Base-by-base conservation (phyloP, 2,113 vertebrate species). In the Nycticebus coucang region DNA sequence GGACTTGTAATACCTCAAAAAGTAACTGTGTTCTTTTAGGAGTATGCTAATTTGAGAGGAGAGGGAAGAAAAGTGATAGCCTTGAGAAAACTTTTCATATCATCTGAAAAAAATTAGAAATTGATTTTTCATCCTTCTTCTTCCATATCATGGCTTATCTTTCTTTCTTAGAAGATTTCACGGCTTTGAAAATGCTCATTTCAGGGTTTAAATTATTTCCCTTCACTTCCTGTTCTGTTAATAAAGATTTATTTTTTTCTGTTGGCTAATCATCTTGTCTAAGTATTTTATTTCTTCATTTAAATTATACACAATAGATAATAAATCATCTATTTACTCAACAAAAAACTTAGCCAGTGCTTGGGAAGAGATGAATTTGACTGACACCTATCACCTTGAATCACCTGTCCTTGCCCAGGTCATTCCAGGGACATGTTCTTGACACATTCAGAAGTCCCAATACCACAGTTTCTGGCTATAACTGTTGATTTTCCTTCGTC, bases 131-230 rank as follows among this genome's bases (percentile, higher is more conserved):
- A 72, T 75, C 6, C 6, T 14, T 89, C 9, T 94, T 21, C 28
- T 81, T 11, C 28, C 7, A 11, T 41, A 37, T 17, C 13, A 24
- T 37, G 33, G n/a, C 37, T 50, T n/a, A 5, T 53, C 17, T n/a
- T 80, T 91, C 7, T 82, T 26, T 89, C 30, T 53, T 53, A 10
- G 1, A 75, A 55, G n/a, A 77, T 75, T 69, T 91, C n/a, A 55
- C 15, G 2, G 26, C 87, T 26, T 22, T 87, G 28, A 95, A 91
- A 93, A 91, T 22, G 10, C 19, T 83, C 33, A 35, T 72, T 90
- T 81, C 19, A 77, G 5, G 7, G 85, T 96, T 95, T 88, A 87
- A 93, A 88, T 30, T 19, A 87, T 72, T 95, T 96, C 17, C 55
- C 64, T 96, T 87, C 28, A 11, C 4, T 77, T 83, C 89, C 30